Evolutionary conservation across 2,888 invertebrate species (phyloP).

Genomic region (Shargacucullia verbasci): DNA sequence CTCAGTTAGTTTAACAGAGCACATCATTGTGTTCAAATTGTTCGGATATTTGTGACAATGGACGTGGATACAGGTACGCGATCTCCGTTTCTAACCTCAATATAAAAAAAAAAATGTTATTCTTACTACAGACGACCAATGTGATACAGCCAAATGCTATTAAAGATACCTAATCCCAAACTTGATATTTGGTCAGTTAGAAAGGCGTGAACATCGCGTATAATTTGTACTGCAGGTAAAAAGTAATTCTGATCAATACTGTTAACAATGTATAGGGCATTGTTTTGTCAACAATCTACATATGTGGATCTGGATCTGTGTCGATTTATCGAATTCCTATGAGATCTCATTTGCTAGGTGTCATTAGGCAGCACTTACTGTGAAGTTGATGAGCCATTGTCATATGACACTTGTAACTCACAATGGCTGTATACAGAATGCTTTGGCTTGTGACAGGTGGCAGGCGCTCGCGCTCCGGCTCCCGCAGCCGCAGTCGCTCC

Average conservation of each 20-base stretch:
- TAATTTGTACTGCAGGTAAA: background rate
- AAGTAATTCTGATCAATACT: no score
- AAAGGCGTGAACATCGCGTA: background rate
- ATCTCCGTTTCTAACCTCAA: constrained; percentile 63
- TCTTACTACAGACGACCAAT: background rate
- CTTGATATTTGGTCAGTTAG: background rate
- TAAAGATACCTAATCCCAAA: background rate
- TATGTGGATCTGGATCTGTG: no score
- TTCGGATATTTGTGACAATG: constrained; percentile 61
- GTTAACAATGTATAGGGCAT: no score
- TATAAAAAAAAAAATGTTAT: constrained; percentile 1
- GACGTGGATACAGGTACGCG: constrained; percentile 80
- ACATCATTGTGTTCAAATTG: constrained; percentile 47
- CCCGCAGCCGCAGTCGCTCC: constrained; percentile 73
- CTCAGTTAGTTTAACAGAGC: constrained; percentile 36
- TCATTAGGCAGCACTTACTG: no score
- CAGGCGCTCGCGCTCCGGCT: constrained; percentile 62
- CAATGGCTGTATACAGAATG: background rate
- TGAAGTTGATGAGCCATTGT: no score
- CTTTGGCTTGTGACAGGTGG: constrained; percentile 67
- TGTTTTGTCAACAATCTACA: no score
- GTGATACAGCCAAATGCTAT: constrained; percentile 3
- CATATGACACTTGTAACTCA: background rate
- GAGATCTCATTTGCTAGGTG: no score
- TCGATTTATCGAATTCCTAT: no score